A percentile compares a stretch with the other conserved stretches of the same genome.
These are phyloP conservation scores for Melinaea menophilus DNA, from an alignment of 2,888 invertebrate genomes.

Conservation along the genomic window DNA sequence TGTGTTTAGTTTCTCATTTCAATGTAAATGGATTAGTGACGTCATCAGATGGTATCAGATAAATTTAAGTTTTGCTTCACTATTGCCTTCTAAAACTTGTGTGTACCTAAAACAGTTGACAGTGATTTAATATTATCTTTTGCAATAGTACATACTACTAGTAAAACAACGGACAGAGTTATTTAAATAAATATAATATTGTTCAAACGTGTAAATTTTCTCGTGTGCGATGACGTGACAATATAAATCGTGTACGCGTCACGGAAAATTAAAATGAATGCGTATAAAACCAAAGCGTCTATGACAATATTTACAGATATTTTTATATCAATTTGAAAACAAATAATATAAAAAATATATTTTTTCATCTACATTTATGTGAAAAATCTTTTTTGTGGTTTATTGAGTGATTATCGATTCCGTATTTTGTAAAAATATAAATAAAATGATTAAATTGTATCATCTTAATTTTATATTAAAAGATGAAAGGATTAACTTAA, in stretches of 20 bases:
- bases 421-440: no score
- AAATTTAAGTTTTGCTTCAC: slow-evolving; percentile 17
- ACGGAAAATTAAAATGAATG: slow-evolving; percentile 28
- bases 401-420: no score
- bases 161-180: no score
- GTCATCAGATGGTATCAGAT: slow-evolving; percentile 29
- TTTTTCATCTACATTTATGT: no score
- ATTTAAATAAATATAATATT: background rate
- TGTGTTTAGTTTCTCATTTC: slow-evolving; percentile 50
- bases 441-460: no score
- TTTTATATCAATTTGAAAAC: background rate
- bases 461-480: no score
- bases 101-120: no score
- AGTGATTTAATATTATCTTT: no score
- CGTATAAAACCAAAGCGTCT: slow-evolving; percentile 13
- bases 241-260: slow-evolving; percentile 28
- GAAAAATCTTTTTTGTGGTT: no score
- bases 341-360: no score
- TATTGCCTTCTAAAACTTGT: background rate
- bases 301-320: slow-evolving; percentile 8
- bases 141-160: no score
- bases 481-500: no score
- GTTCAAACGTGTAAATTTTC: slow-evolving; percentile 12
- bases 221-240: slow-evolving; percentile 22
- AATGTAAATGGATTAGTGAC: slow-evolving; percentile 50